A percentile compares a stretch with the other conserved stretches of the same genome.
Evolutionary conservation across 2,888 invertebrate genomes (phyloP).

Genomic region (Torymus tubicola): DNA sequence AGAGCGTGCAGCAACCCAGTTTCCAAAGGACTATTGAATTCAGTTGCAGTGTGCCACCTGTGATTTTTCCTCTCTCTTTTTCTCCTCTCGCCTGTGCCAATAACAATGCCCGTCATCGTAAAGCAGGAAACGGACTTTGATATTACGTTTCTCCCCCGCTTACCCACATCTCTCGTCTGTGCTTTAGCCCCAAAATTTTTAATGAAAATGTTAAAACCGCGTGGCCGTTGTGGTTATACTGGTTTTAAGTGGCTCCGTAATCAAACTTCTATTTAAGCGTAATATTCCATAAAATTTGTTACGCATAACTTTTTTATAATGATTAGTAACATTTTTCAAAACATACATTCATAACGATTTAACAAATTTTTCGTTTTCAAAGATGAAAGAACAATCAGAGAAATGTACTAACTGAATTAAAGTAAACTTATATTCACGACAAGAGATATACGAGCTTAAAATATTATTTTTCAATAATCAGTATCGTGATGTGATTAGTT

Average conservation of each 20-base stretch:
- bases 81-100: conserved; percentile 62
- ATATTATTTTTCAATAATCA: too few species aligned
- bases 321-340: too few species aligned
- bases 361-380: too few species aligned
- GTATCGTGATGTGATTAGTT: too few species aligned
- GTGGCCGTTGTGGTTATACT: conserved; percentile 34
- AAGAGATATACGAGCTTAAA: too few species aligned
- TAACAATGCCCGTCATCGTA: conserved; percentile 71
- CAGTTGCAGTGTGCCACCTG: conserved; percentile 12
- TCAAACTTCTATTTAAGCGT: conserved; percentile 24
- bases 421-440: too few species aligned
- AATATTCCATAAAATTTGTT: conserved; percentile 20
- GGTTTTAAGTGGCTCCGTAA: conserved; percentile 28
- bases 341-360: too few species aligned
- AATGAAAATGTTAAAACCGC: conserved; percentile 24
- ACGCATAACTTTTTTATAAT: conserved; percentile 19
- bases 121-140: conserved; percentile 68
- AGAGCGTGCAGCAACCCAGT: conserved; percentile 26
- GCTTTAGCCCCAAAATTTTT: conserved; percentile 43
- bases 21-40: conserved; percentile 40
- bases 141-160: conserved; percentile 57
- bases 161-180: conserved; percentile 62
- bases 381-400: too few species aligned
- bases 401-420: too few species aligned
- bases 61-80: conserved; percentile 17